phyloP scores from a whole-genome alignment of 2,888 invertebrate genomes.

The Latrodectus elegans region DNA sequence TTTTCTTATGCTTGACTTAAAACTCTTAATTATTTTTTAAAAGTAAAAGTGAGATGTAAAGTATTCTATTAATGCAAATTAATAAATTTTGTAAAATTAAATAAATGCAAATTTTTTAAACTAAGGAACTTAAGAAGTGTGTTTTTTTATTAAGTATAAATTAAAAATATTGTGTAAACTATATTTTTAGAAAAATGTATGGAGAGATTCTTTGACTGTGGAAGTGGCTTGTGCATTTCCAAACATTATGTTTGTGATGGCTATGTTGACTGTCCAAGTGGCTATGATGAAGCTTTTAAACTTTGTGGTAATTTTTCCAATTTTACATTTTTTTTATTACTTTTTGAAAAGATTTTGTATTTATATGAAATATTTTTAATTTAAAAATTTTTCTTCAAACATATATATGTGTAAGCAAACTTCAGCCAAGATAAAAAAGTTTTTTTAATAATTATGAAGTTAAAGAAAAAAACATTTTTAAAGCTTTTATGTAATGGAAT shows the following conservation, averaged over 20 bases:
- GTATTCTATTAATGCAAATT: too few relatives aligned
- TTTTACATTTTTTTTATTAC: neutral
- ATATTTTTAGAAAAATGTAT: slow-evolving; percentile 71
- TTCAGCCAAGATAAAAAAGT: too few relatives aligned
- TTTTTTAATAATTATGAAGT: neutral
- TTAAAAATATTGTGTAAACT: too few relatives aligned
- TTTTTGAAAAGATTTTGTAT: neutral
- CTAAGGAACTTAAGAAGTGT: too few relatives aligned
- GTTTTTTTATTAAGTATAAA: too few relatives aligned
- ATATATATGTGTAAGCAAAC: too few relatives aligned
- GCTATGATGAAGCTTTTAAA: slow-evolving; percentile 77
- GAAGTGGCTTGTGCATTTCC: slow-evolving; percentile 76
- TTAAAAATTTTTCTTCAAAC: neutral
- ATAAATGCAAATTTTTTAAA: too few relatives aligned
- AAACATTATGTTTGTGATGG: slow-evolving; percentile 78
- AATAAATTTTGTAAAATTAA: too few relatives aligned
- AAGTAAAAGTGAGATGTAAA: too few relatives aligned
- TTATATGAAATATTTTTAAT: neutral
- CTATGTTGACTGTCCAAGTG: slow-evolving; percentile 77
- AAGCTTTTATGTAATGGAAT: neutral
- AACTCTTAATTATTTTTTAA: too few relatives aligned
- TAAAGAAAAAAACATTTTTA: neutral
- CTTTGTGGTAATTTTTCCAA: slow-evolving; percentile 75
- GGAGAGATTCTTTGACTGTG: slow-evolving; percentile 74
- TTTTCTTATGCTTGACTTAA: too few relatives aligned